These are phyloP conservation scores for Cataglyphis albicans DNA, from an alignment of 2,888 invertebrate genomes.

Conservation along the genomic window DNA sequence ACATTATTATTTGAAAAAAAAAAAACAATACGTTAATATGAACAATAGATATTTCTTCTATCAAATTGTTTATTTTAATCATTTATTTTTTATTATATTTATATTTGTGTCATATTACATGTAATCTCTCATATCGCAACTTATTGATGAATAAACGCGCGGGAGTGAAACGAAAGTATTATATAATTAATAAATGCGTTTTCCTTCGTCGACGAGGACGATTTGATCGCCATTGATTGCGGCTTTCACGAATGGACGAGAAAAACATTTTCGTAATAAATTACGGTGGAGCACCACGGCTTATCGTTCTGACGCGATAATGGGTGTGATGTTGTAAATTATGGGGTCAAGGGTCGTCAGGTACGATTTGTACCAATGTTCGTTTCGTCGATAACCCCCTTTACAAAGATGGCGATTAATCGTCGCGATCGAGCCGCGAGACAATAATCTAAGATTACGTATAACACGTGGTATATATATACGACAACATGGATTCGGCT, in stretches of 20 bases:
- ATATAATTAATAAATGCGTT: slow-evolving; percentile 4
- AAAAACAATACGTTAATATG: neutral
- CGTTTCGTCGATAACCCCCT: slow-evolving; percentile 64
- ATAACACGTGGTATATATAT: neutral
- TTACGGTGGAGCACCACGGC: slow-evolving; percentile 55
- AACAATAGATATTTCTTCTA: neutral
- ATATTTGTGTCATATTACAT: neutral
- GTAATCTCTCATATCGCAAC: neutral
- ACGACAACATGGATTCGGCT: neutral
- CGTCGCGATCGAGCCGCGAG: slow-evolving; percentile 38
- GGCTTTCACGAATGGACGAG: slow-evolving; percentile 47
- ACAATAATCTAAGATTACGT: slow-evolving; percentile 45
- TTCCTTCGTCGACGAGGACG: neutral
- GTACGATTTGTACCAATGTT: slow-evolving; percentile 61
- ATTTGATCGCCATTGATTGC: slow-evolving; percentile 16
- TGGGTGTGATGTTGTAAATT: slow-evolving; percentile 62
- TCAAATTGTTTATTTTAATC: neutral
- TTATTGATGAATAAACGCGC: neutral
- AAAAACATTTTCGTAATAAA: slow-evolving; percentile 65
- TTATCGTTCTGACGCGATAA: slow-evolving; percentile 64
- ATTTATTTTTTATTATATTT: neutral
- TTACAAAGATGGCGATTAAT: slow-evolving; percentile 62
- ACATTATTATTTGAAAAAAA: neutral
- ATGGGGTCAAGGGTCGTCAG: slow-evolving; percentile 52
- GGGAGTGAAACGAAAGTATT: neutral